Evolutionary conservation across 2,888 invertebrate species (phyloP).

Genomic region (Lepidocyrtoides sp.): DNA sequence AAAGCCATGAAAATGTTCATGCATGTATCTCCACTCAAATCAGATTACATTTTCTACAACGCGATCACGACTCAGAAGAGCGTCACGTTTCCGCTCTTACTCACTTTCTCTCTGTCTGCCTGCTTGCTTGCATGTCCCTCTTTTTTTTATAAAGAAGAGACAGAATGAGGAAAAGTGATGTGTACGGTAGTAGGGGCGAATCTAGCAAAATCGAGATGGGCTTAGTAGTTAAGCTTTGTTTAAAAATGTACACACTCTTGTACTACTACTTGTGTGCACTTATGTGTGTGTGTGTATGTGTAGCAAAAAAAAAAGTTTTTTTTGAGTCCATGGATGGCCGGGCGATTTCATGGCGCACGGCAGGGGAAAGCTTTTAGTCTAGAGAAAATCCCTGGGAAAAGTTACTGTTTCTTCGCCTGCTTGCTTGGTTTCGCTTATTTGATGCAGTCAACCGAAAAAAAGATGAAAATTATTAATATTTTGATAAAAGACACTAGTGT

Average conservation of each 20-base stretch:
- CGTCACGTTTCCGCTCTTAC: conserved; percentile 40
- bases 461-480: conserved; percentile 40
- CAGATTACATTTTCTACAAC: conserved; percentile 68
- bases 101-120: neutral
- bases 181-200: neutral
- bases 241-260: conserved; percentile 46
- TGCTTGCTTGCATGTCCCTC: neutral
- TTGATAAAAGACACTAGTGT: conserved; percentile 1
- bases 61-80: conserved; percentile 43
- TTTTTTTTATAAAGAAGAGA: neutral
- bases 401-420: neutral
- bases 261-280: neutral
- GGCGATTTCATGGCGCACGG: neutral
- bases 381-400: conserved; percentile 14
- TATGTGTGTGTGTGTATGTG: neutral
- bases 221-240: conserved; percentile 38
- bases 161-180: neutral
- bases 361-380: conserved; percentile 44
- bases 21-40: conserved; percentile 63
- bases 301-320: neutral
- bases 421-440: neutral
- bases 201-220: neutral
- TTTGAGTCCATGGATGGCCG: neutral
- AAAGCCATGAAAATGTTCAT: conserved; percentile 27
- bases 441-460: conserved; percentile 10